These are phyloP conservation scores for Frankliniella intonsa DNA, from an alignment of 2,888 invertebrate genomes.

Conservation along the genomic window DNA sequence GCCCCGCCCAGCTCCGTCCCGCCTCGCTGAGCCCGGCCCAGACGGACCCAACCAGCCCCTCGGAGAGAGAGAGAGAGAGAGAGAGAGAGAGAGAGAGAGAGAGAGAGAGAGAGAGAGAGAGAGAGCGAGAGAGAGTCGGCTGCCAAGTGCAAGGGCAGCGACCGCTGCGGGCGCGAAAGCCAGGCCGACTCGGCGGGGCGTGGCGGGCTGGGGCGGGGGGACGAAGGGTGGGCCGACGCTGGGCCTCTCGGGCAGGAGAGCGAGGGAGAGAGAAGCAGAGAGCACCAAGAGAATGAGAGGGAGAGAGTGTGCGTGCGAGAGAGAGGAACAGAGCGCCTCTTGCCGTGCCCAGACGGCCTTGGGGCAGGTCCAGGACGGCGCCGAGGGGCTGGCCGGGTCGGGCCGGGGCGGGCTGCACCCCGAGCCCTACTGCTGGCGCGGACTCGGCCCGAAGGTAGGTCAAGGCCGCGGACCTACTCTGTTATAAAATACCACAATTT, in stretches of 20 bases:
- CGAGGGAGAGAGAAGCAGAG: neutral
- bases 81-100: neutral
- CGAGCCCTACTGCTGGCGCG: no score
- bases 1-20: neutral
- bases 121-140: neutral
- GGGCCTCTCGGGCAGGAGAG: neutral
- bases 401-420: no score
- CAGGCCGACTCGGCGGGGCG: neutral
- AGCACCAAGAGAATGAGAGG: no score
- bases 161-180: constrained; percentile 23
- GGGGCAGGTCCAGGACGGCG: neutral
- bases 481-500: no score
- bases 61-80: constrained; percentile 1
- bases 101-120: neutral
- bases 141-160: constrained; percentile 21
- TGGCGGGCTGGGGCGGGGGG: no score
- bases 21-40: neutral
- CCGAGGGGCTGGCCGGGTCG: neutral
- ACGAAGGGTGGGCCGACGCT: no score
- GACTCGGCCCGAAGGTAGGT: neutral
- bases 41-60: neutral
- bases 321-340: no score
- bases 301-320: no score
- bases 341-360: neutral
- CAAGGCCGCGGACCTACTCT: no score